These are phyloP conservation scores for Diadophis punctatus DNA, from an alignment of 2,113 vertebrate genomes.

Conservation along the genomic window DNA sequence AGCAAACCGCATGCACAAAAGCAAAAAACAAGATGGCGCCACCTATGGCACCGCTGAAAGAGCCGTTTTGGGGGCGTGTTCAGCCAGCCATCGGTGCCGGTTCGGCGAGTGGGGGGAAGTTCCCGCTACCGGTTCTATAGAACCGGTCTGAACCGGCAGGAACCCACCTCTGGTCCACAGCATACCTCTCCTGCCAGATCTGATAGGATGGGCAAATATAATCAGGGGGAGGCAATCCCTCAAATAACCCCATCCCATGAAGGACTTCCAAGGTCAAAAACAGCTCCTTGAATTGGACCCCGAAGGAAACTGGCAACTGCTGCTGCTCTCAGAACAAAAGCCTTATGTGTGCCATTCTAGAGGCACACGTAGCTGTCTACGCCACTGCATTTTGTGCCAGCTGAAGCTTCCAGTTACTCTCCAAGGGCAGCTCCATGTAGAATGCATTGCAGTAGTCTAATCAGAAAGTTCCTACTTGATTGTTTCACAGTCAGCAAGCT, in stretches of 20 bases:
- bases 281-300: background rate
- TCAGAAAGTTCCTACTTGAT: background rate
- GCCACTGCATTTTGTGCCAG: background rate
- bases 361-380: background rate
- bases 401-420: background rate
- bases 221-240: background rate
- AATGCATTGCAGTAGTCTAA: background rate
- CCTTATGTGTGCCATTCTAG: background rate
- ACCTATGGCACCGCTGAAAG: no score
- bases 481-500: background rate
- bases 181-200: background rate
- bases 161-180: no score
- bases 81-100: no score
- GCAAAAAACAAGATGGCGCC: no score
- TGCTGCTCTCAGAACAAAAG: background rate
- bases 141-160: no score
- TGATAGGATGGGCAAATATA: background rate
- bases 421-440: background rate
- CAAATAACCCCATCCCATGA: background rate
- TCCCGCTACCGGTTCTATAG: no score
- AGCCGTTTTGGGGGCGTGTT: no score
- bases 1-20: no score
- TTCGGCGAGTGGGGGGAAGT: no score
- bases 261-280: background rate
- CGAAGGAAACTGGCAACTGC: background rate